Evolutionary conservation across 2,797 vertebrate species (phyloP), one percentile per base, ranked within the genome.

Genomic region (Chrosomus eos): DNA sequence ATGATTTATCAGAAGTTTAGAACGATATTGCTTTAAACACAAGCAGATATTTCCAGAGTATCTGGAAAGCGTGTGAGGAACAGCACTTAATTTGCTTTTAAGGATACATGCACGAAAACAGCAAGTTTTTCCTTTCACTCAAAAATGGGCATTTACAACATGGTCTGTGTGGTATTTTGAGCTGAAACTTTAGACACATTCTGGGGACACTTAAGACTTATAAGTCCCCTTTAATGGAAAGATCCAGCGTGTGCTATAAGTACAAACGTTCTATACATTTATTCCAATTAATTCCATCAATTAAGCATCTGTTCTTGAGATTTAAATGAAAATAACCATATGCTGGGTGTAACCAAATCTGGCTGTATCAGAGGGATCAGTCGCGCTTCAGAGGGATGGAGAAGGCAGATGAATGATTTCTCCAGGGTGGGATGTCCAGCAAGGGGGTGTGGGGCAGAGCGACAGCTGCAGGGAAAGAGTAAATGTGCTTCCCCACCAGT

Each of bases 381-480:
- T n/a, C 4, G 13, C 0, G 1, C n/a, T 11, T 62, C 38, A 11
- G 43, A 40, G 60, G 28, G 10, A 9, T 48, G 71, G 60, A 64
- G 21, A 23, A 64, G 81, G n/a, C 28, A 51, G 7, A 83, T 83
- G 7, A 64, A 83, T 40, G 33, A 83, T 14, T 53, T 31, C 55
- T 74, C 14, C 13, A 2, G 8, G 70, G 9, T 43, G 55, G 28
- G 33, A 76, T 18, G 48, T 40, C 62, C 62, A 26, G 36, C 8
- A 36, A 45, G 67, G 53, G 67, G 66, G 51, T 26, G n/a, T 60
- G n/a, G 36, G 38, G 53, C 36, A 72, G 79, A 55, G 33, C 0
- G 16, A 81, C 80, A 72, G 82, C 62, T 64, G 55, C 55, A 51
- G 40, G 21, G 58, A 74, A 53, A 60, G 38, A n/a, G 38, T 81